phyloP scores from a whole-genome alignment of 2,113 vertebrate genomes.

The Potamarius usumacintae region DNA sequence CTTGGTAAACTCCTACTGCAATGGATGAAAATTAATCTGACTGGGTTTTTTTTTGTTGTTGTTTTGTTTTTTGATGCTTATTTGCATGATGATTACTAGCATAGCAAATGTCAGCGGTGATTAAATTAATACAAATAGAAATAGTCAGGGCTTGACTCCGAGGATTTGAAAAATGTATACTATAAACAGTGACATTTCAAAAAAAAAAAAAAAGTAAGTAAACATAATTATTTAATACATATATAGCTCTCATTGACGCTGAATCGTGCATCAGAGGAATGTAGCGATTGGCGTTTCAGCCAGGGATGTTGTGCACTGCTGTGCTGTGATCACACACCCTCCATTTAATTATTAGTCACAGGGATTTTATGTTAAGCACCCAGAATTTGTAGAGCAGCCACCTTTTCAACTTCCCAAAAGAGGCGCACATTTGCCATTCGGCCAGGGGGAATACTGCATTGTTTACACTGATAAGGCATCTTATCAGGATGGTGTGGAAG shows the following conservation, averaged over 20 bases:
- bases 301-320: not conserved
- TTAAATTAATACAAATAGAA: not conserved
- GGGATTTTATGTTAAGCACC: constrained; percentile 50
- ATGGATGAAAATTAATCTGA: constrained; percentile 10
- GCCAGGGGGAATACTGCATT: constrained; percentile 57
- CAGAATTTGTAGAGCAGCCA: constrained; percentile 53
- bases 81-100: not conserved
- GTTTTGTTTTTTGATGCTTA: not conserved
- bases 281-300: not conserved
- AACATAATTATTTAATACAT: not conserved
- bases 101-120: not conserved
- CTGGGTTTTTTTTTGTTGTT: not conserved
- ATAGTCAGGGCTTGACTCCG: not conserved
- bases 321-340: not conserved
- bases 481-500: constrained; percentile 63
- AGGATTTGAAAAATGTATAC: not conserved
- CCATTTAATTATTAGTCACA: constrained; percentile 54
- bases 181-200: not conserved
- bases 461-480: constrained; percentile 77
- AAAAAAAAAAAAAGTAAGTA: not conserved
- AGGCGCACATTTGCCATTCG: constrained; percentile 45
- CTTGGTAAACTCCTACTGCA: constrained; percentile 57
- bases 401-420: constrained; percentile 53
- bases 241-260: too few species aligned
- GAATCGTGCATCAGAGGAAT: not conserved